Conservation (phyloP, 1,140 invertebrate species). For the Potamilus streckersoni region DNA sequence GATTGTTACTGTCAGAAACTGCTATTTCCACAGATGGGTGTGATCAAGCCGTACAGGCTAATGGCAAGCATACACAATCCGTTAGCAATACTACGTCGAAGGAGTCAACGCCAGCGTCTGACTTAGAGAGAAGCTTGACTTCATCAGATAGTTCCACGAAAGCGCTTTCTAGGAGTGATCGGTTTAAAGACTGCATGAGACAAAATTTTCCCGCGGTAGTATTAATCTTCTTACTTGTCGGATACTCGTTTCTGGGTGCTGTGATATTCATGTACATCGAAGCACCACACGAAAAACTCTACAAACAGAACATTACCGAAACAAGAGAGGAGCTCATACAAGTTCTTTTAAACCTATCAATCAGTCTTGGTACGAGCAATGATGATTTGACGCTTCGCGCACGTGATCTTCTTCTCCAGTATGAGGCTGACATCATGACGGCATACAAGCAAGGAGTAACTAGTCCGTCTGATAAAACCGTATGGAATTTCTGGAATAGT, state of each 20-base stretch:
- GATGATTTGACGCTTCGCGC: not conserved
- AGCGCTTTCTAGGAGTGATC: too few relatives aligned
- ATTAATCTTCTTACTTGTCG: slow-evolving; percentile 3
- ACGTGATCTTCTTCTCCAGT: not conserved
- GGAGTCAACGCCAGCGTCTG: too few relatives aligned
- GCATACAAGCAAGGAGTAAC: slow-evolving; percentile 9
- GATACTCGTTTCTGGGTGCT: slow-evolving; percentile 11
- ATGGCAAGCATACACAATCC: too few relatives aligned
- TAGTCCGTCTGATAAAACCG: slow-evolving; percentile 44
- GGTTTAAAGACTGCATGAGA: too few relatives aligned
- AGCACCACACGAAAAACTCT: slow-evolving; percentile 15
- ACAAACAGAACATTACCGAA: slow-evolving; percentile 12
- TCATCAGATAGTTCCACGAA: too few relatives aligned
- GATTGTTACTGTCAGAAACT: too few relatives aligned
- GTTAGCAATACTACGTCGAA: too few relatives aligned
- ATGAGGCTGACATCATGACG: slow-evolving; percentile 7
- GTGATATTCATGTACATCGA: slow-evolving; percentile 12
- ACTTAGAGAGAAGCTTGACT: too few relatives aligned
- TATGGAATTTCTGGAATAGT: slow-evolving; percentile 55
- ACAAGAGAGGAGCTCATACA: slow-evolving; percentile 1
- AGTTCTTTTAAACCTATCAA: not conserved
- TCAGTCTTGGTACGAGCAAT: not conserved
- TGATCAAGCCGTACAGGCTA: too few relatives aligned
- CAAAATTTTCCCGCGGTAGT: not conserved
- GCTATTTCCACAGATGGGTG: too few relatives aligned